Percentiles rank a stretch among this genome's conserved stretches.
Evolutionary conservation across 2,797 vertebrate species (phyloP).

Genomic region (Saxicola maurus): DNA sequence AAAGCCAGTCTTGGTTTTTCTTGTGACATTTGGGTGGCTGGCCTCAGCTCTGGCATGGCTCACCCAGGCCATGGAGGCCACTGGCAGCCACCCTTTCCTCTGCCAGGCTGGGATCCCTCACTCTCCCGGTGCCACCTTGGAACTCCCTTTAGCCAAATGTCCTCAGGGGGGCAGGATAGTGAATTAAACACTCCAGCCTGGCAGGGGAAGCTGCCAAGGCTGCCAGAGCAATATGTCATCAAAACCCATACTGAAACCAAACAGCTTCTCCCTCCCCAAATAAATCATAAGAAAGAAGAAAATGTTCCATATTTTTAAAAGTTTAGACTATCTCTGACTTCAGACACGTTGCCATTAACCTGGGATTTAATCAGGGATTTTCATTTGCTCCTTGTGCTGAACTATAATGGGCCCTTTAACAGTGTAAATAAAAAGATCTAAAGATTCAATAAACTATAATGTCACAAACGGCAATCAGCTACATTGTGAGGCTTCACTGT

Average conservation of each 20-base stretch:
- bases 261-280: neutral
- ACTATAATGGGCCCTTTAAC: constrained; percentile 69
- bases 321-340: constrained; percentile 58
- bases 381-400: constrained; percentile 60
- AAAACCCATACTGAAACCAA: constrained; percentile 14
- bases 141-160: neutral
- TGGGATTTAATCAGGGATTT: constrained; percentile 68
- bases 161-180: neutral
- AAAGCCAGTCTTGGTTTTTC: neutral
- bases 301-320: constrained; percentile 50
- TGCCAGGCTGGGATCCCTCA: fast-evolving
- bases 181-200: neutral
- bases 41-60: neutral
- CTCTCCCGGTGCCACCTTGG: fast-evolving
- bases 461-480: constrained; percentile 70
- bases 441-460: constrained; percentile 69
- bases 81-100: neutral
- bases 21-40: fast-evolving
- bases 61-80: neutral
- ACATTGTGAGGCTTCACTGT: constrained; percentile 31
- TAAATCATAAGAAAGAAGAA: constrained; percentile 48
- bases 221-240: constrained; percentile 37
- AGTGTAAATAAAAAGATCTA: constrained; percentile 76
- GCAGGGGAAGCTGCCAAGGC: neutral
- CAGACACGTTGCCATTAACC: constrained; percentile 57